Evolutionary conservation across 2,113 vertebrate species (phyloP).

Genomic region (Lamprologus callipterus): DNA sequence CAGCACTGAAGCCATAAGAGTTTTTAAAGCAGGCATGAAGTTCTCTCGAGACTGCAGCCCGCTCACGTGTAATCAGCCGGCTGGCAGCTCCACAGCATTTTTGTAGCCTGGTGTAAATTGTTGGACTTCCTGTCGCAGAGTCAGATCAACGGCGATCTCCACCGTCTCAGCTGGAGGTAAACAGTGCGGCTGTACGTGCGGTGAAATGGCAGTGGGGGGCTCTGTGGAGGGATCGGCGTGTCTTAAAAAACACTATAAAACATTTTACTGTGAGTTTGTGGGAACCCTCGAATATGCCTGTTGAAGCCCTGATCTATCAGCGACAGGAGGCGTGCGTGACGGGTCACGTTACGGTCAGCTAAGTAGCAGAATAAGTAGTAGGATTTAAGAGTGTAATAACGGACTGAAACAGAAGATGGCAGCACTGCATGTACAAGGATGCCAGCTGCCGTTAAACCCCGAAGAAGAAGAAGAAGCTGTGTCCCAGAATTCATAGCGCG

Average conservation of each 20-base stretch:
- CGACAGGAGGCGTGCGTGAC: neutral
- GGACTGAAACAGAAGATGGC: neutral
- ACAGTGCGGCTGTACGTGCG: neutral
- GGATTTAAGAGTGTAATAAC: neutral
- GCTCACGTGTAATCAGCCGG: neutral
- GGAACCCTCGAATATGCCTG: neutral
- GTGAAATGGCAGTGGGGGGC: neutral
- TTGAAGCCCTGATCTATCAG: neutral
- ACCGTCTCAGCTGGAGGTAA: neutral
- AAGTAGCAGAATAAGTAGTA: fast-evolving
- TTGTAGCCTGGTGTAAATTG: neutral
- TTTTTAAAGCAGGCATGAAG: neutral
- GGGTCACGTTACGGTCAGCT: neutral
- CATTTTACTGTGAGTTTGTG: neutral
- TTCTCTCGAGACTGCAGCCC: neutral
- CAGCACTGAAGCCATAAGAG: neutral
- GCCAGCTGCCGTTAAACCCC: neutral
- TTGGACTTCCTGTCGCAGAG: neutral
- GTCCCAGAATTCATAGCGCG: fast-evolving
- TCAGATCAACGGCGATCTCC: neutral
- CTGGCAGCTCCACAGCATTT: neutral
- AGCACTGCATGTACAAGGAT: neutral
- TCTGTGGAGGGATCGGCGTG: neutral
- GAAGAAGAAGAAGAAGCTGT: fast-evolving
- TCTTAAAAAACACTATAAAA: neutral